Base-by-base conservation (phyloP, 2,888 invertebrate genomes). In the Andricus curvator region DNA sequence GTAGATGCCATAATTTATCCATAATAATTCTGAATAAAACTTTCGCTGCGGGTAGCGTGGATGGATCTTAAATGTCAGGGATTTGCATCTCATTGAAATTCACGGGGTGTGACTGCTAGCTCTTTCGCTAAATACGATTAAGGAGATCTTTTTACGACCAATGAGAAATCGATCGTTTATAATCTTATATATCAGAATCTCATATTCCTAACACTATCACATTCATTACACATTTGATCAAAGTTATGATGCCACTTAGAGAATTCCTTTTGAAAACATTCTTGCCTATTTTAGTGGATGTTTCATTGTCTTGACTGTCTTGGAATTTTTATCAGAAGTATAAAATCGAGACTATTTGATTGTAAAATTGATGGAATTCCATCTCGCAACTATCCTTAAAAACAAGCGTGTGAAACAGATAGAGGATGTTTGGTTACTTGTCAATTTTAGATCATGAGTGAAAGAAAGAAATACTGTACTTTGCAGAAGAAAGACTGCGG, bases 21-120 rank as follows among this genome's bases (percentile, higher is more conserved):
- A 56, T 74, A 74, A 74, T 74, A 74, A 74, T 74, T 74, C 74
- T 56, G 74, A 74, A 74, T 74, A 56, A 74, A 74, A 74, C 74
- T 74, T 74, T 56, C n/a, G 74, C 51, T 56, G 56, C 17, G 56
- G 37, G 74, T 33, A 56, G 20, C 51, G 56, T 56, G 56, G 74
- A 74, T 74, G 56, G 74, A 74, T 74, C 74, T 74, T 74, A 74
- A 74, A 74, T 33, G 74, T 56, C 51, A 74, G 48, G 74, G 74
- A 74, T 74, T 74, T 74, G 74, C 74, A 74, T 56, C 56, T 56
- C 74, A 74, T 74, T 74, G 56, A 74, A 74, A 74, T 74, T 74
- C 74, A 74, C 56, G 51, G 56, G 29, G n/a, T 74, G 56, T 5
- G 74, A 74, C 51, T 51, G 70, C 70, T 70, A 70, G 70, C 70